These are phyloP conservation scores for Alviniconcha strummeri DNA, from an alignment of 2,888 invertebrate genomes.

Conservation along the genomic window DNA sequence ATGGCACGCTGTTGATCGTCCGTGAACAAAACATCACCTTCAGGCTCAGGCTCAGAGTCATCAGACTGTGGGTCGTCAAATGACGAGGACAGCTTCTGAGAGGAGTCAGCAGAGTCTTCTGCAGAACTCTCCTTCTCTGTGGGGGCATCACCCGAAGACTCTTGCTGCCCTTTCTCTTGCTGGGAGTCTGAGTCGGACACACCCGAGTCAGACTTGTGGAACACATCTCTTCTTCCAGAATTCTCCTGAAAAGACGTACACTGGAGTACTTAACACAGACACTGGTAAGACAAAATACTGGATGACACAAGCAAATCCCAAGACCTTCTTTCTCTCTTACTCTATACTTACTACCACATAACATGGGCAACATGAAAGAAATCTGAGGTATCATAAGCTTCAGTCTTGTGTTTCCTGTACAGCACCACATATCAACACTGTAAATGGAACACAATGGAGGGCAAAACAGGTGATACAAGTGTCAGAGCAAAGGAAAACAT, in stretches of 20 bases:
- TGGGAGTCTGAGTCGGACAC: background rate
- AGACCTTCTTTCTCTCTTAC: no score
- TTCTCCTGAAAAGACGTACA: background rate
- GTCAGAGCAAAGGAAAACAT: no score
- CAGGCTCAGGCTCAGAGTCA: constrained; percentile 48
- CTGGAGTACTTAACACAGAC: no score
- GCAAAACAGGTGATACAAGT: no score
- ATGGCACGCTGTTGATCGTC: constrained; percentile 67
- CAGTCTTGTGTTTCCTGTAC: no score
- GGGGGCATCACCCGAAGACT: constrained; percentile 32
- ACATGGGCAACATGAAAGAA: no score
- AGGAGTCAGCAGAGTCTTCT: constrained; percentile 37
- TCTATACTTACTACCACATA: no score
- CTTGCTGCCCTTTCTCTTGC: constrained; percentile 30
- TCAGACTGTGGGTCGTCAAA: constrained; percentile 33
- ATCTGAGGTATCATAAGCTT: no score
- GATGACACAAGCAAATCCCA: no score
- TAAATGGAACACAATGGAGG: no score
- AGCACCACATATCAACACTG: no score
- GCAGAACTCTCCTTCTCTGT: background rate
- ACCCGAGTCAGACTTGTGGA: background rate
- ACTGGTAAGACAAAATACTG: no score
- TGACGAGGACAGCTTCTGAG: constrained; percentile 36
- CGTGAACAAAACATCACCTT: constrained; percentile 59
- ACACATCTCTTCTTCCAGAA: background rate